Base-by-base conservation (phyloP, 2,797 vertebrate species). In the Acanthurus tractus region DNA sequence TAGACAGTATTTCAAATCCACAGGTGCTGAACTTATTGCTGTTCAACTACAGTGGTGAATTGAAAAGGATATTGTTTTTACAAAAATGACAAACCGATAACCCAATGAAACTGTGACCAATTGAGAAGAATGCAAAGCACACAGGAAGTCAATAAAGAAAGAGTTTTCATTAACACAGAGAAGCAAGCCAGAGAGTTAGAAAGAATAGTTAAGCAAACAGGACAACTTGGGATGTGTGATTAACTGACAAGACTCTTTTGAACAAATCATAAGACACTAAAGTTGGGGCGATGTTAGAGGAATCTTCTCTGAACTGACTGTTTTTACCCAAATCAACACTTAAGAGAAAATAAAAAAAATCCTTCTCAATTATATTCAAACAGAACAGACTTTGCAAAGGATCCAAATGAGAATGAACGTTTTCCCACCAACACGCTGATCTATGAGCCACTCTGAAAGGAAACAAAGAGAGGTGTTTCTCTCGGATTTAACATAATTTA, bases 341-440 rank as follows among this genome's bases (percentile, higher is more conserved):
- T 54, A 36, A 0, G 0, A 22, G 36, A n/a, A 29, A 20, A 45
- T 14, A 12, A 3, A 44, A 44, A 25, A 53, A n/a, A n/a, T n/a
- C n/a, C n/a, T n/a, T n/a, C n/a, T 34, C 2, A 65, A 53, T 72
- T 34, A 36, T 36, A 59, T 58, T 64, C 15, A 68, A 34, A 55
- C 23, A 34, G 34, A 56, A 57, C 10, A 70, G 44, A 52, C 1
- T 40, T n/a, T 53, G 45, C 20, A 70, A 22, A 29, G 3, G 20
- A 63, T 25, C 20, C 54, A 64, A 58, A 20, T 36, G n/a, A 58
- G 36, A 71, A 63, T 10, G 15, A 22, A 66, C 25, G 17, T 20
- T 17, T 13, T 25, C 12, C 40, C 49, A 34, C 8, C 49, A 22
- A 23, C 54, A 53, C 9, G 20, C 12, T 67, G 45, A 65, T 55